Evolutionary conservation across 2,113 vertebrate species (phyloP).

Genomic region (Sebastes fasciatus): DNA sequence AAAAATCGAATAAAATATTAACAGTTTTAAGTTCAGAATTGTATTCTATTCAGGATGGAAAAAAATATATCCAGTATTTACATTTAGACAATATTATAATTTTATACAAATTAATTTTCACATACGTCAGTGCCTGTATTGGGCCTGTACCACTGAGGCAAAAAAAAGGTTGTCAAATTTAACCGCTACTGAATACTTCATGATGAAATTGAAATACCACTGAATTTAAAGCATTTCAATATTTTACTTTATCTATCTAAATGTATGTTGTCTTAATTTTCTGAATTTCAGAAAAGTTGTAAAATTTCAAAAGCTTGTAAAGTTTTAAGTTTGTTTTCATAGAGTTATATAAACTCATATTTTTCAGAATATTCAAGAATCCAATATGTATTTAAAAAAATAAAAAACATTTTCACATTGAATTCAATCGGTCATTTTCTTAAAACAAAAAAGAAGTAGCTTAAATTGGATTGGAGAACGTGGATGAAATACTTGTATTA

Average conservation of each 20-base stretch:
- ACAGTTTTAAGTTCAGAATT: not conserved
- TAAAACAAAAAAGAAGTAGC: not conserved
- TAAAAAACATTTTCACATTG: not conserved
- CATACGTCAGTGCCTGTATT: not conserved
- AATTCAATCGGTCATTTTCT: not conserved
- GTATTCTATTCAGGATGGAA: not conserved
- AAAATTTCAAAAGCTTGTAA: not conserved
- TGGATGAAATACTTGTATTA: too few species aligned
- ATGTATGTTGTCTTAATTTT: not conserved
- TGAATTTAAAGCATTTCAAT: too few species aligned
- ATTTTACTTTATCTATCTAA: not conserved
- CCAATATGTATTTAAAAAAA: not conserved
- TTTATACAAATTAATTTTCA: not conserved
- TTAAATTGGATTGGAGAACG: not conserved
- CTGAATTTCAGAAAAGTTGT: not conserved
- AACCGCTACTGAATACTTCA: not conserved
- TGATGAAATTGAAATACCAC: not conserved
- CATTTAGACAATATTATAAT: not conserved
- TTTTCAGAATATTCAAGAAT: not conserved
- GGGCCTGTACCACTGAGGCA: not conserved
- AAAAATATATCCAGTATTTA: not conserved
- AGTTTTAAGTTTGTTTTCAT: not conserved
- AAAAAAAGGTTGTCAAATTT: not conserved
- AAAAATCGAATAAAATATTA: not conserved
- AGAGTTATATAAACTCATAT: not conserved